Percentiles rank a stretch among this genome's conserved stretches.
Conservation (phyloP, 2,113 vertebrate genomes). For the Ranitomeya variabilis region DNA sequence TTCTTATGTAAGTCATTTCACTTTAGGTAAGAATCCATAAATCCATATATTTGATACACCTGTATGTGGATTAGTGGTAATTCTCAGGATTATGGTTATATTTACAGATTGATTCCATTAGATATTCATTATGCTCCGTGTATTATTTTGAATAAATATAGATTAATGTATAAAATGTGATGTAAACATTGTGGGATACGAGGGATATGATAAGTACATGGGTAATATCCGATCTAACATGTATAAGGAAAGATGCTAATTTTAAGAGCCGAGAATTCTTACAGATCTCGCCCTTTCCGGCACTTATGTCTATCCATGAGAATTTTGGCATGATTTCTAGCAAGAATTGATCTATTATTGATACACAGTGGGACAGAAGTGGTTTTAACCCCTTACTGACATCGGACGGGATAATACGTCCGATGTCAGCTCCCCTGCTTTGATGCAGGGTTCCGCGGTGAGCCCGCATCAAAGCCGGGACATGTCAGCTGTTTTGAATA, state of each 20-base stretch:
- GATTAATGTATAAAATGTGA: not conserved
- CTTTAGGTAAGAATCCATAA: not conserved
- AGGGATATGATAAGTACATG: not conserved
- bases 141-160: not conserved
- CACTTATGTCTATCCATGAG: not conserved
- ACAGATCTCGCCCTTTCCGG: not conserved
- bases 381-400: no score
- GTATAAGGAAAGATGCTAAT: not conserved
- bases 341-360: not conserved
- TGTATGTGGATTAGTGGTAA: not conserved
- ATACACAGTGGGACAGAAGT: not conserved
- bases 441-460: no score
- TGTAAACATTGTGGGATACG: not conserved
- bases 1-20: not conserved
- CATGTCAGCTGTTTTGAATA: no score
- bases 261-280: not conserved
- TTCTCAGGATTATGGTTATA: not conserved
- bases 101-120: not conserved
- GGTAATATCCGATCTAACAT: not conserved
- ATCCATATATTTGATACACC: not conserved
- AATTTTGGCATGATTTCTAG: not conserved
- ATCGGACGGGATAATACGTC: no score
- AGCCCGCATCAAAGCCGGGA: no score
- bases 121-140: not conserved
- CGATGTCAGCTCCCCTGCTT: no score